Evolutionary conservation across 2,797 vertebrate genomes (phyloP), one percentile per base, ranked within the genome.

Genomic region (Protonibea diacanthus): DNA sequence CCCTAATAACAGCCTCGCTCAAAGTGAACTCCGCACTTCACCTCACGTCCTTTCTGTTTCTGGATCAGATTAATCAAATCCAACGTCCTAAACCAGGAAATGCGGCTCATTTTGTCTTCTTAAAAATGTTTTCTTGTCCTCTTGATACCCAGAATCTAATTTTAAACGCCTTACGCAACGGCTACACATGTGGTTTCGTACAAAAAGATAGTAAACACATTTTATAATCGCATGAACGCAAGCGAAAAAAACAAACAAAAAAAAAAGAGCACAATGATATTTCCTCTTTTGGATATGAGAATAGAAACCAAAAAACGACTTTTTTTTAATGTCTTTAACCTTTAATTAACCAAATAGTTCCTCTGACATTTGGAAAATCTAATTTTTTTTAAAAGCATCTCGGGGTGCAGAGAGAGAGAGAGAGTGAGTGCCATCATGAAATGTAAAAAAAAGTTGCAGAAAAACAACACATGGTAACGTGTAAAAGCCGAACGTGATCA

Each of bases 261-360:
- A 12, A 45, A 33, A 75, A 62, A 29, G 13, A 67, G 20, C 9
- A 0, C 48, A 20, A 68, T 47, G 58, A 64, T 51, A 53, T 82
- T 64, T 86, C 57, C 62, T 62, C 10, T 15, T 45, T 65, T 0
- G 3, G 38, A 69, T 57, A 55, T 45, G 21, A 79, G 58, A 27
- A 78, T 15, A 29, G 18, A 65, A 67, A 58, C 29, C 40, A 27
- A 52, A 23, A 48, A 71, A 42, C 5, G 4, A 49, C 57, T 53
- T 20, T 57, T 53, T 47, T 72, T 81, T 65, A 38, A 51, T 38
- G 56, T 68, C 21, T 81, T 77, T 83, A 83, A 85, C 74, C 80
- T 82, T 85, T 83, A 73, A 84, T 73, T 79, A 72, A 57, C 29
- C 77, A 52, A 55, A 76, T 57, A 55, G 44, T 71, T 60, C 8